Conservation (phyloP, 2,888 invertebrate genomes). For the Cerastoderma edule region DNA sequence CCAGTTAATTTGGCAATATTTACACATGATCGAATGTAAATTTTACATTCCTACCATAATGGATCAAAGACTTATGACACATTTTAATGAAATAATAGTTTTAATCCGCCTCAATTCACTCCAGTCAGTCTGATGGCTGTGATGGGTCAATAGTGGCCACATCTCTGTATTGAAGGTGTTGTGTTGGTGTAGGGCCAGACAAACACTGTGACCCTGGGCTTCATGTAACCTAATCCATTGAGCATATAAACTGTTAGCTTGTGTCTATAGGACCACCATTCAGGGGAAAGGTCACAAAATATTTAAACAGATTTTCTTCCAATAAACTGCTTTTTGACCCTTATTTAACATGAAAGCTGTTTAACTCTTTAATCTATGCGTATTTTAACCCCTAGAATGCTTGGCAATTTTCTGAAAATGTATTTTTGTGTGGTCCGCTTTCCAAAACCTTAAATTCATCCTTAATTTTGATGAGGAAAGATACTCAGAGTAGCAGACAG, state of each 20-base stretch:
- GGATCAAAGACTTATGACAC: constrained; percentile 7
- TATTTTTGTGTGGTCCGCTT: too few relatives aligned
- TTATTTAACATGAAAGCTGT: neutral
- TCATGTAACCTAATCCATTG: constrained; percentile 3
- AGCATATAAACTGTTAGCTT: neutral
- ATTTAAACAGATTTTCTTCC: constrained; percentile 9
- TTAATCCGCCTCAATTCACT: neutral
- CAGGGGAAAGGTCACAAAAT: constrained; percentile 4
- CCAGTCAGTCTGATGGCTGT: neutral
- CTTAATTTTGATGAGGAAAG: too few relatives aligned
- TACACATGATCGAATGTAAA: neutral
- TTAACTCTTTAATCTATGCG: too few relatives aligned
- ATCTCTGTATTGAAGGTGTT: neutral
- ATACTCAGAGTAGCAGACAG: too few relatives aligned
- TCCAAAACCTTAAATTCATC: too few relatives aligned
- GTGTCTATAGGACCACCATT: constrained; percentile 10
- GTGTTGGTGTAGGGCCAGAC: neutral
- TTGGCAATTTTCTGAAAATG: too few relatives aligned
- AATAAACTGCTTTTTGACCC: neutral
- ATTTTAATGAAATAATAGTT: constrained; percentile 5
- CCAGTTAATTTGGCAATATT: neutral
- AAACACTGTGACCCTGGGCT: neutral
- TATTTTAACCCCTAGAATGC: too few relatives aligned
- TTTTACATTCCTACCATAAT: neutral
- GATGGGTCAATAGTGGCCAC: neutral